Base-by-base conservation (phyloP, 1,140 invertebrate species). In the Eubasilissa regina region DNA sequence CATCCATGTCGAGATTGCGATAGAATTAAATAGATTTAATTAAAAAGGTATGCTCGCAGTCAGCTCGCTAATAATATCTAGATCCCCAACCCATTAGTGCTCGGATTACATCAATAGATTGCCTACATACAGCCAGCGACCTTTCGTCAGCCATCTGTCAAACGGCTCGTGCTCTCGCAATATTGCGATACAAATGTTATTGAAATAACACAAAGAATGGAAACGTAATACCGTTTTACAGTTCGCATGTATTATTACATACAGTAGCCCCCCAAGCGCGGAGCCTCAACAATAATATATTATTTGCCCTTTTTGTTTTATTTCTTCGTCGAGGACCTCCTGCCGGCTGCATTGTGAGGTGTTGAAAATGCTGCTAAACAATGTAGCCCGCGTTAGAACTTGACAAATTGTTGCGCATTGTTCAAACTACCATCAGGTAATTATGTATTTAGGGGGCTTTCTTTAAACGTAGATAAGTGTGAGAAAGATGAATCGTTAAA, bases 101-200 rank as follows among this genome's bases (percentile, higher is more conserved):
- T 70, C 64, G 45, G 64, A 68, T 68, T 68, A 68, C 64, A 68
- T 68, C 64, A 9, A 44, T n/a, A 47, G 60, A 64, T 48, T 47
- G 17, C 66, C 15, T 47, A 47, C n/a, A 6, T 6, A 6, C 25
- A n/a, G 15, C 15, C 3, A 1, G 45, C 44, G 43, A 48, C 11
- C 66, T 47, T 70, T 70, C 66, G 47, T 70, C 45, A 44, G 47
- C 15, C 66, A 70, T 70, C 66, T 70, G 66, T 70, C 17, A 15
- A 17, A 17, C 13, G 17, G 44, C 64, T 3, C 64, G 64, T 47
- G 64, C 45, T 47, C n/a, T 48, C 47, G 66, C 66, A 48, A 47
- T 47, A 70, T 48, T 70, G 21, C 66, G 66, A 64, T 64, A 64
- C 66, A 45, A 70, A 70, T 48, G 45, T 48, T 70, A 48, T 70